Conservation (phyloP, 2,113 vertebrate genomes). For the Gallinago media region DNA sequence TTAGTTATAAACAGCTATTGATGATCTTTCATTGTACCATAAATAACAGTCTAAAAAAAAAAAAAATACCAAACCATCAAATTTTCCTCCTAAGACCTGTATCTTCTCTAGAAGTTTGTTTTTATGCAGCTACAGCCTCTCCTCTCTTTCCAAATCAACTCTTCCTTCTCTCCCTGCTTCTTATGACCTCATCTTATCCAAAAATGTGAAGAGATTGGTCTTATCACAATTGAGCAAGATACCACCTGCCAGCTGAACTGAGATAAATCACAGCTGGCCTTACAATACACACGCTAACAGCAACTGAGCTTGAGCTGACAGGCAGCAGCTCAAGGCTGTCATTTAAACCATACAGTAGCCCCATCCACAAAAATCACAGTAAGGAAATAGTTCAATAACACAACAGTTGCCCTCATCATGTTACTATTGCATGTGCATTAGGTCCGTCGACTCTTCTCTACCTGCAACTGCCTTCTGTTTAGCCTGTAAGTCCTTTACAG, state of each 20-base stretch:
- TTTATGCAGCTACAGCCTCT: neutral
- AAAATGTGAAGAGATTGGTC: slow-evolving; percentile 26
- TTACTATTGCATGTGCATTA: neutral
- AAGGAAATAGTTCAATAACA: neutral
- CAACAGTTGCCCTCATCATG: neutral
- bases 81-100: neutral
- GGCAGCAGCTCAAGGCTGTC: neutral
- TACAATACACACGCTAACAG: neutral
- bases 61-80: neutral
- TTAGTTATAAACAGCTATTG: neutral
- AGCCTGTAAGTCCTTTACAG: neutral
- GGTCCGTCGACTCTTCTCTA: neutral
- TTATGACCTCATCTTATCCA: neutral
- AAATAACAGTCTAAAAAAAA: neutral
- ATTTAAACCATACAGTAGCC: neutral
- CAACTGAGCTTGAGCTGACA: neutral
- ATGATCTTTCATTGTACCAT: neutral
- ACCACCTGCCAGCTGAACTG: slow-evolving; percentile 38
- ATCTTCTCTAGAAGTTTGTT: neutral
- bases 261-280: slow-evolving; percentile 47
- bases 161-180: neutral
- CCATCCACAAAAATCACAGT: neutral
- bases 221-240: slow-evolving; percentile 36
- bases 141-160: neutral
- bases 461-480: neutral